phyloP scores from a whole-genome alignment of 2,888 invertebrate genomes.

The Eupithecia centaureata region DNA sequence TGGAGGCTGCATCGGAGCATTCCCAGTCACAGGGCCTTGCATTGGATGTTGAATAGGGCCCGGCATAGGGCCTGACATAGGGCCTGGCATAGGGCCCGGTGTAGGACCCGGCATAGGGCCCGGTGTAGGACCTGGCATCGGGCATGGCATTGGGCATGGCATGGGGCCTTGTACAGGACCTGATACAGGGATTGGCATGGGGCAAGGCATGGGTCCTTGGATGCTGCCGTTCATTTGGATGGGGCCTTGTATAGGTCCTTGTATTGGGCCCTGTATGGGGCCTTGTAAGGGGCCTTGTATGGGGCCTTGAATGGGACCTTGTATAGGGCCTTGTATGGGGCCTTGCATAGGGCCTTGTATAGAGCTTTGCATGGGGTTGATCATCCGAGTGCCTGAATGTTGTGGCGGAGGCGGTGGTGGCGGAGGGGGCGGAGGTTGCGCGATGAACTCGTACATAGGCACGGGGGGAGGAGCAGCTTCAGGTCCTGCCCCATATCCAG shows the following conservation, averaged over 20 bases:
- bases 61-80: slow-evolving; percentile 42
- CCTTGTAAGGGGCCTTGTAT: slow-evolving; percentile 7
- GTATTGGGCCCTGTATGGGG: not conserved
- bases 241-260: slow-evolving; percentile 31
- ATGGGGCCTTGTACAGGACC: not conserved
- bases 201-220: slow-evolving; percentile 37
- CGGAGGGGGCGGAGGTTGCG: slow-evolving; percentile 54
- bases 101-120: slow-evolving; percentile 6
- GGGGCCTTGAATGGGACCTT: slow-evolving; percentile 39
- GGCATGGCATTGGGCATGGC: slow-evolving; percentile 11
- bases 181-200: slow-evolving; percentile 27
- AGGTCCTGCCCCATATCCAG: slow-evolving; percentile 19
- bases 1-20: slow-evolving; percentile 25
- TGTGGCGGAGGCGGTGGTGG: slow-evolving; percentile 39
- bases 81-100: slow-evolving; percentile 29
- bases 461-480: slow-evolving; percentile 17
- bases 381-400: too few relatives aligned
- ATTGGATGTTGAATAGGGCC: slow-evolving; percentile 34
- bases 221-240: slow-evolving; percentile 38
- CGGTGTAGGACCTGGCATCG: slow-evolving; percentile 8
- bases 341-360: slow-evolving; percentile 2
- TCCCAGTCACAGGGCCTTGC: slow-evolving; percentile 7
- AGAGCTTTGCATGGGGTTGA: slow-evolving; percentile 6
- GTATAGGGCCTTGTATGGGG: slow-evolving; percentile 4
- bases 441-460: slow-evolving; percentile 35